These are phyloP conservation scores for Panurus biarmicus DNA, from an alignment of 2,113 vertebrate species.

Conservation along the genomic window DNA sequence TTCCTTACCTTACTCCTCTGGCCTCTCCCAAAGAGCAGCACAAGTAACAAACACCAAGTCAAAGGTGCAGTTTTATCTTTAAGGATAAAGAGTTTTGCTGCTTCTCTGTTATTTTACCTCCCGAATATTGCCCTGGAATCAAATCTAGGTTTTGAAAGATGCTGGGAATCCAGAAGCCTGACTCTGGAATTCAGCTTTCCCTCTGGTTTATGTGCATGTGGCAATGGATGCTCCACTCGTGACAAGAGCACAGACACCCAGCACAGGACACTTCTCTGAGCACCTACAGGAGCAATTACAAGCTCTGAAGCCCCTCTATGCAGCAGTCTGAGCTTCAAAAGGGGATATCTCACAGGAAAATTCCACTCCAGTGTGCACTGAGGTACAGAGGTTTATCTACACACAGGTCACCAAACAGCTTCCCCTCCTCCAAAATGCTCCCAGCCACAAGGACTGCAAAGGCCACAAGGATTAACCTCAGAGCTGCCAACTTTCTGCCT, in stretches of 20 bases:
- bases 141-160: neutral
- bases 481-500: neutral
- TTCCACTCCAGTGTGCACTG: neutral
- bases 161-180: neutral
- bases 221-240: neutral
- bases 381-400: neutral
- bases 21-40: neutral
- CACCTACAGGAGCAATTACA: neutral
- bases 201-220: rapidly evolving
- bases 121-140: neutral
- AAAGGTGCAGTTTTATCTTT: neutral
- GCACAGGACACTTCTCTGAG: neutral
- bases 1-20: neutral
- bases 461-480: neutral
- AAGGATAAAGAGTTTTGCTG: neutral
- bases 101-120: neutral
- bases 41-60: neutral
- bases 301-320: neutral
- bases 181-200: neutral
- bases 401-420: neutral
- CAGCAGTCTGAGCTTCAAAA: neutral
- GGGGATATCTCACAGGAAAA: neutral
- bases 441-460: neutral
- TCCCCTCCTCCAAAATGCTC: neutral
- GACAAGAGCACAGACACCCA: neutral